Evolutionary conservation across 2,797 vertebrate species (phyloP), one percentile per base, ranked within the genome.

Genomic region (Arrhamphus sclerolepis): DNA sequence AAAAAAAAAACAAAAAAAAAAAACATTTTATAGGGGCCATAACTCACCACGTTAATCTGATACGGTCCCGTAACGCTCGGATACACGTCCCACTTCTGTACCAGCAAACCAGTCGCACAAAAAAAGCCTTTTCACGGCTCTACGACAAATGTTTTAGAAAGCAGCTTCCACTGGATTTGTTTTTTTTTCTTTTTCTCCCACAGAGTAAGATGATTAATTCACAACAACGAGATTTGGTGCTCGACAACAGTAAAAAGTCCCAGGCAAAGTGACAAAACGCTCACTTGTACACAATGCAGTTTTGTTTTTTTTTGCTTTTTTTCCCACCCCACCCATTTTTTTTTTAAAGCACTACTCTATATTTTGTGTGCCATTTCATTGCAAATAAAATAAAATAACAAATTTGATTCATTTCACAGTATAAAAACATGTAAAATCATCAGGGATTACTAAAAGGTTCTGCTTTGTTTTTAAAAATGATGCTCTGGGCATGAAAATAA

Each of bases 371-470:
- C 74, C 28, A 64, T 81, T 84, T 89, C 71, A 75, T 87, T 86
- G 84, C 61, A 88, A 90, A 92, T 89, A 29, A 34, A 34, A 34
- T 11, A 34, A 34, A 34, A 34, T 59, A 55, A 29, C 16, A 48
- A 18, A 18, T 69, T 56, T 82, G n/a, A n/a, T n/a, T n/a, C 22
- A 68, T 64, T 77, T 75, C 67, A 82, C 70, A 65, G 85, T 92
- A 92, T 89, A 93, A 93, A 89, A 93, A 68, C 75, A 87, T 87
- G 84, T 91, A 91, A 91, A 94, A 95, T 93, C 91, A 94, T 92
- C 89, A 92, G 94, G 92, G 92, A 94, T 91, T 92, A 93, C 90
- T 92, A 97, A 62, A 97, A 96, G 89, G 88, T 91, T 87, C 86
- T 91, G 87, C 69, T 59, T 75, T 56, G 38, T 18, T 52, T n/a